Evolutionary conservation across 2,797 vertebrate species (phyloP), one percentile per base, ranked within the genome.

Genomic region (Tinamus major): DNA sequence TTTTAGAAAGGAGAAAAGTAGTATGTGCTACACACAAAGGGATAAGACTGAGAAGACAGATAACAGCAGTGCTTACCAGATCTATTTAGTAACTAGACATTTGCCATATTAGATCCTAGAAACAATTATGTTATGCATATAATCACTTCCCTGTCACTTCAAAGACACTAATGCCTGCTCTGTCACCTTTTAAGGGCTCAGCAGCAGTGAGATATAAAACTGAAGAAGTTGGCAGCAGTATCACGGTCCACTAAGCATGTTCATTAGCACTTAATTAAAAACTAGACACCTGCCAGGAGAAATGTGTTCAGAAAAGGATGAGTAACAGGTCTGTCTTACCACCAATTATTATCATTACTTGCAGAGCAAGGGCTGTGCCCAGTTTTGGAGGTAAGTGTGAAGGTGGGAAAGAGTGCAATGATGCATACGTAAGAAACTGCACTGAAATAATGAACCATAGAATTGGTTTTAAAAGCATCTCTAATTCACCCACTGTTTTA

Each of bases 211-310:
- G 92, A 96, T 90, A 97, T 93, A 96, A 97, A 97, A 94, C 2
- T 5, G 84, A 94, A 31, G 94, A 93, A 88, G 91, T 24, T 93
- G 94, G 96, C 94, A 96, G 96, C 42, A 55, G 89, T 84, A 72
- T 65, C 95, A 95, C 27, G 90, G 96, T 97, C 96, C 94, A 93
- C 95, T 91, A 96, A 90, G 93, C 95, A 96, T 91, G 94, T 96
- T 98, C 97, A 97, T 98, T 97, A 98, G 95, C 85, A 94, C 95
- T 97, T 97, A 98, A 98, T 98, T 97, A 98, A 97, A 95, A 97
- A 95, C 68, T 90, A 97, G 97, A 98, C 96, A 97, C 96, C 96
- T 97, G 97, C 96, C 97, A 89, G 96, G 97, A 97, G 97, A 97
- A 97, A 95, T 85, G 79, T 90, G 95, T 75, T 94, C 49, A 65